phyloP scores from a whole-genome alignment of 2,888 invertebrate species.

The Epiperipatus broadwayi region DNA sequence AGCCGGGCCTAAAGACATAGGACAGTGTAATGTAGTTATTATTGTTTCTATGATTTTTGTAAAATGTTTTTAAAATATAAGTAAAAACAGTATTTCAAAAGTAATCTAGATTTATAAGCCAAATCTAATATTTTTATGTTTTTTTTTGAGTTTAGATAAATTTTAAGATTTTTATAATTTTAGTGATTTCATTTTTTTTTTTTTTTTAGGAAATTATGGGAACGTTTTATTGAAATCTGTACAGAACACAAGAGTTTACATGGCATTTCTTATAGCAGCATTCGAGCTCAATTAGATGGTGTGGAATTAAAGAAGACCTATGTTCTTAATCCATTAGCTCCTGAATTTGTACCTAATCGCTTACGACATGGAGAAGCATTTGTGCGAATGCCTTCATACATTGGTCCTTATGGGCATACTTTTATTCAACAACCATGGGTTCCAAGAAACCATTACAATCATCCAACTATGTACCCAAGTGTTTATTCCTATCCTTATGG shows the following conservation, averaged over 20 bases:
- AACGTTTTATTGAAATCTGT: constrained; percentile 50
- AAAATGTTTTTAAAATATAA: no score
- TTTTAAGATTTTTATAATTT: no score
- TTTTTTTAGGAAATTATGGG: constrained; percentile 48
- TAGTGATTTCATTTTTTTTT: no score
- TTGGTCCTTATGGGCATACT: neutral
- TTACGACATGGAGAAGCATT: constrained; percentile 24
- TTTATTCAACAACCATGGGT: neutral
- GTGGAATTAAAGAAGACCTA: constrained; percentile 53
- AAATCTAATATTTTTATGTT: neutral
- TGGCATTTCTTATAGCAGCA: constrained; percentile 48
- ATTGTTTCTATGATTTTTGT: no score
- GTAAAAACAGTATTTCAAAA: neutral
- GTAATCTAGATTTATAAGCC: neutral
- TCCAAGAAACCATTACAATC: neutral
- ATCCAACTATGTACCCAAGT: no score
- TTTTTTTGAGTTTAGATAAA: no score
- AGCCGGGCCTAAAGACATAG: no score
- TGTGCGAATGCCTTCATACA: neutral
- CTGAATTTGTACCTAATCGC: constrained; percentile 59
- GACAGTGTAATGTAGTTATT: no score
- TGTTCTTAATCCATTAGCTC: constrained; percentile 58
- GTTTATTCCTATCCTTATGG: no score
- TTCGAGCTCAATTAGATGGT: constrained; percentile 47
- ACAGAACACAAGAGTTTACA: constrained; percentile 47